Conservation (phyloP, 92 coral and sea anemone genomes). For the Plumapathes pennacea region DNA sequence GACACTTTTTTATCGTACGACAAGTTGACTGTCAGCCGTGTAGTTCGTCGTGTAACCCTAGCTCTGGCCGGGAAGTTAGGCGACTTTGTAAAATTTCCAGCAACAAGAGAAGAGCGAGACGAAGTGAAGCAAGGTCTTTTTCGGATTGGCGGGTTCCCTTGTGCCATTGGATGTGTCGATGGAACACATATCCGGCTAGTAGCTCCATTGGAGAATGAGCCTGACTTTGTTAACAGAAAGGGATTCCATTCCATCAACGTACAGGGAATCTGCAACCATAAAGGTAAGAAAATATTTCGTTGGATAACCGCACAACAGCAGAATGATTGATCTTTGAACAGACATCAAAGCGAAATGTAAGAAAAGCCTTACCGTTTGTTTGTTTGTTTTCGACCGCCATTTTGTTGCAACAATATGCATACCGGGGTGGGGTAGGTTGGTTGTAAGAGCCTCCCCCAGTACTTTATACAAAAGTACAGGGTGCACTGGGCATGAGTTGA, state of each 20-base stretch:
- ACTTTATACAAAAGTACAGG: too few species aligned
- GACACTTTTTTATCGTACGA: conserved; percentile 30
- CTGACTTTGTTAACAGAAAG: conserved; percentile 6
- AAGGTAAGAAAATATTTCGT: too few species aligned
- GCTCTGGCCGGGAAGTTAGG: conserved; percentile 30
- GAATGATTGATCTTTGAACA: too few species aligned
- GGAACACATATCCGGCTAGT: conserved; percentile 10
- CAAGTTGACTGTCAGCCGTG: conserved; percentile 47
- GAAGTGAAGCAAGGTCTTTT: conserved; percentile 10
- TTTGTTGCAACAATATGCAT: too few species aligned
- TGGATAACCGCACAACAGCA: too few species aligned
- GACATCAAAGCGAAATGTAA: too few species aligned
- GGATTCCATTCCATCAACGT: conserved; percentile 28
- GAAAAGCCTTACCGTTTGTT: too few species aligned
- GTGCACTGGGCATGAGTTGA: too few species aligned
- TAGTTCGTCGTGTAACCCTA: conserved; percentile 48
- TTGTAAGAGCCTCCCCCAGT: too few species aligned
- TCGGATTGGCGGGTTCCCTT: conserved; percentile 16
- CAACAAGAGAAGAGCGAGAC: conserved; percentile 10
- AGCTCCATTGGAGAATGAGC: conserved; percentile 1
- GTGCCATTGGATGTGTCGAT: conserved; percentile 30
- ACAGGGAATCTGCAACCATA: conserved; percentile 26
- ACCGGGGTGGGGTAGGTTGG: too few species aligned
- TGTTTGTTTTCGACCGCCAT: too few species aligned
- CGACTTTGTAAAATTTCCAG: conserved; percentile 27